Conservation (phyloP, 2,888 invertebrate species). For the Epiblema foenella region DNA sequence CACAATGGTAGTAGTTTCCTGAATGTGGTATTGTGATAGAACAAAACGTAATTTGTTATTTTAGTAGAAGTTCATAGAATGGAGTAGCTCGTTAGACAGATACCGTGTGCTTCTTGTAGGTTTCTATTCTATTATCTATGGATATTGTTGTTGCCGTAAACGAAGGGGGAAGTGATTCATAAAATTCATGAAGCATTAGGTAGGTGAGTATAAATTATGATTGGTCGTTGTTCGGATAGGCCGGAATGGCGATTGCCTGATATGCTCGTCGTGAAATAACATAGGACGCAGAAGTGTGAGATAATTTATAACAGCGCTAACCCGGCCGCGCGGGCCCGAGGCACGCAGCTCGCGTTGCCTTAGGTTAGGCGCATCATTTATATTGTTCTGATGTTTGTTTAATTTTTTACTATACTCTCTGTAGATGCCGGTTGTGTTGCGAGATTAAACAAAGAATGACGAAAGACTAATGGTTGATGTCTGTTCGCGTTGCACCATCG, state of each 20-base stretch:
- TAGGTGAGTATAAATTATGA: conserved; percentile 70
- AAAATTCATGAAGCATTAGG: conserved; percentile 67
- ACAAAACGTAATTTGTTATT: conserved; percentile 55
- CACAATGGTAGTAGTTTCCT: conserved; percentile 47
- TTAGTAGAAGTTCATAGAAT: conserved; percentile 18
- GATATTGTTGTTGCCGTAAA: conserved; percentile 54
- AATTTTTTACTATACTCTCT: conserved; percentile 74
- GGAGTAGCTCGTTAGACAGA: conserved; percentile 6
- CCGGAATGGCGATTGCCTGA: conserved; percentile 72
- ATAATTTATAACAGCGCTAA: conserved; percentile 79
- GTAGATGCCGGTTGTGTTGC: conserved; percentile 70
- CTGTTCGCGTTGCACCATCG: conserved; percentile 74
- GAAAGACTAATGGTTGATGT: conserved; percentile 78
- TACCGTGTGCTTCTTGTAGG: neutral
- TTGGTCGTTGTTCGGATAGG: conserved; percentile 70
- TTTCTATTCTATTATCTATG: neutral
- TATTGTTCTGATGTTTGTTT: conserved; percentile 82
- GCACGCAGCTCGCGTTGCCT: conserved; percentile 73
- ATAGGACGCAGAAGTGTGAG: conserved; percentile 75
- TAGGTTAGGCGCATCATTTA: conserved; percentile 82
- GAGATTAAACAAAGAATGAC: conserved; percentile 80
- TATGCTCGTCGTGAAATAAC: conserved; percentile 79
- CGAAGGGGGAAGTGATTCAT: conserved; percentile 69
- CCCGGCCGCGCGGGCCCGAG: conserved; percentile 65
- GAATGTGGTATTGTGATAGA: conserved; percentile 59